Evolutionary conservation across 2,888 invertebrate species (phyloP), one percentile per base, ranked within the genome.

Genomic region (Laspeyria flexula): DNA sequence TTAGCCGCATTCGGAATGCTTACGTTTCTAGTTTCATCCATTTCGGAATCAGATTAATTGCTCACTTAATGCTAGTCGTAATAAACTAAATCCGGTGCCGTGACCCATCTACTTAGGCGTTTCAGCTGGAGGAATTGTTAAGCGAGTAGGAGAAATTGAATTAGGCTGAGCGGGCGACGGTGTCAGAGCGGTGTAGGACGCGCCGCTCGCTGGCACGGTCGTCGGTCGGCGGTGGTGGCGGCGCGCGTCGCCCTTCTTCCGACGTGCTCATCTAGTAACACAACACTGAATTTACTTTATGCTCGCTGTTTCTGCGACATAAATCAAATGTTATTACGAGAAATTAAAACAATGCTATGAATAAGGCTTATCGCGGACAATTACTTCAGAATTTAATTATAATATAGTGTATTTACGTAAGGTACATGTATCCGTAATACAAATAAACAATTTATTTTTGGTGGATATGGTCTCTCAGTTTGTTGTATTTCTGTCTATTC

Each of bases 41-140:
- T 79, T 83, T 78, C 68, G 71, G 70, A 81, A 79, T 81, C 71
- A 75, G 79, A 85, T 83, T 81, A 84, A 85, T 85, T 84, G 79
- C 74, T 79, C 78, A 79, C 77, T 85, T 86, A 86, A 84, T 79
- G 79, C 73, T 79, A 74, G 73, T 85, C 72, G 82, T 83, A 84
- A 85, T 85, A 83, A 86, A 86, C 81, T 82, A 81, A 86, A 88
- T 83, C 79, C 71, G 73, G 72, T 77, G 73, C 76, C 78, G 80
- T 82, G 84, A 84, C 81, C 79, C 78, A 77, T 84, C 83, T 82
- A 83, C 81, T 86, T 81, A 83, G 80, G 80, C 73, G 77, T 79
- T 83, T 83, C 80, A 78, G 81, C 65, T 72, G 72, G 76, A 81
- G 78, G 79, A 79, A 83, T 84, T 85, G 85, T 86, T 85, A 83